These are phyloP conservation scores for Tetrapedia diversipes DNA, from an alignment of 2,888 invertebrate genomes.

Conservation along the genomic window DNA sequence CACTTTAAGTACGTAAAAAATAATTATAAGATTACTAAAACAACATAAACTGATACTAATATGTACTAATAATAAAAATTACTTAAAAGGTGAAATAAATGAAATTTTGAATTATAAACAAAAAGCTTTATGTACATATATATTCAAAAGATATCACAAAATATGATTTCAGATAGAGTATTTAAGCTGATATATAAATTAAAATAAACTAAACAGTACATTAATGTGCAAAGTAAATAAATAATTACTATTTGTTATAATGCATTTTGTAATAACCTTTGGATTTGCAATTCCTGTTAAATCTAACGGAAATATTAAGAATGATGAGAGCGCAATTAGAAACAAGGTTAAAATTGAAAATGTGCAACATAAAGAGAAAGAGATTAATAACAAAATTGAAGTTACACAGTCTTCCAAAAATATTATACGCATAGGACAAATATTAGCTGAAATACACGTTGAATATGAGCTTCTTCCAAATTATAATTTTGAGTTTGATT, in stretches of 20 bases:
- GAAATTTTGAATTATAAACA: neutral
- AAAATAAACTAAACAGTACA: neutral
- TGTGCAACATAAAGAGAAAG: neutral
- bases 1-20: neutral
- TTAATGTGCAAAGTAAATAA: neutral
- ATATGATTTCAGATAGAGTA: too few species aligned
- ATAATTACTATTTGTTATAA: neutral
- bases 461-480: constrained; percentile 51
- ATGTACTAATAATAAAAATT: neutral
- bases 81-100: neutral
- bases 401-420: constrained; percentile 11
- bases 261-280: constrained; percentile 53
- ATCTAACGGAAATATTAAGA: neutral
- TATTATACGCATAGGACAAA: constrained; percentile 22
- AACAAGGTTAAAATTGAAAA: constrained; percentile 8
- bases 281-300: constrained; percentile 34
- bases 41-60: neutral
- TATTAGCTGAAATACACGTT: constrained; percentile 45
- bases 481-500: constrained; percentile 49
- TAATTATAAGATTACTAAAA: neutral
- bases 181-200: neutral
- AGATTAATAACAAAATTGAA: neutral
- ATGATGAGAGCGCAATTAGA: neutral
- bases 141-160: too few species aligned
- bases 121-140: neutral